These are phyloP conservation scores for Sciurus vulgaris DNA, from an alignment of 2,797 vertebrate species.

Conservation along the genomic window DNA sequence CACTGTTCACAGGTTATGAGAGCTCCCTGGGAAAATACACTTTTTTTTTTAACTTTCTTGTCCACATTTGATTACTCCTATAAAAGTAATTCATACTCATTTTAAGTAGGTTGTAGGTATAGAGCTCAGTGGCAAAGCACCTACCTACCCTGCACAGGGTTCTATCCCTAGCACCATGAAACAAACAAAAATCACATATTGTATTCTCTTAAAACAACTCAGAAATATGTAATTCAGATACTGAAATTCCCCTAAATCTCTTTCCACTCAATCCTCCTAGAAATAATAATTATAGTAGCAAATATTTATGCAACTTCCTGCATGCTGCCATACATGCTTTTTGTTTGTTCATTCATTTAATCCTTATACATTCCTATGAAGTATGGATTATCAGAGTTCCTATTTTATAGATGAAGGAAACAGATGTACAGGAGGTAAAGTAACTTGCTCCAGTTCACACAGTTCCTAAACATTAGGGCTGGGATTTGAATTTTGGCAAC, in stretches of 20 bases:
- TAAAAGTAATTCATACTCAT: neutral
- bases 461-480: neutral
- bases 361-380: neutral
- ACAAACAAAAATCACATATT: neutral
- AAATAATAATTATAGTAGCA: neutral
- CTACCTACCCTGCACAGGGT: neutral
- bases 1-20: neutral
- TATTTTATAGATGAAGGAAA: constrained; percentile 4
- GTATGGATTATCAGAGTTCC: neutral
- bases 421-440: neutral
- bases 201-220: neutral
- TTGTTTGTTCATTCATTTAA: constrained; percentile 4
- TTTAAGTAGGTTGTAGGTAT: neutral
- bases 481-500: neutral
- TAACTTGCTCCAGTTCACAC: neutral
- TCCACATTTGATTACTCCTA: neutral
- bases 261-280: neutral
- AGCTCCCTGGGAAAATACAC: neutral
- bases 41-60: neutral
- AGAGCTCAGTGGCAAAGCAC: neutral
- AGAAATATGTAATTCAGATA: neutral
- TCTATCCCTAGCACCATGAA: neutral
- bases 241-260: neutral
- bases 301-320: neutral
- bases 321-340: neutral